Base-by-base conservation (phyloP, 2,113 vertebrate species). In the Onychostoma macrolepis region DNA sequence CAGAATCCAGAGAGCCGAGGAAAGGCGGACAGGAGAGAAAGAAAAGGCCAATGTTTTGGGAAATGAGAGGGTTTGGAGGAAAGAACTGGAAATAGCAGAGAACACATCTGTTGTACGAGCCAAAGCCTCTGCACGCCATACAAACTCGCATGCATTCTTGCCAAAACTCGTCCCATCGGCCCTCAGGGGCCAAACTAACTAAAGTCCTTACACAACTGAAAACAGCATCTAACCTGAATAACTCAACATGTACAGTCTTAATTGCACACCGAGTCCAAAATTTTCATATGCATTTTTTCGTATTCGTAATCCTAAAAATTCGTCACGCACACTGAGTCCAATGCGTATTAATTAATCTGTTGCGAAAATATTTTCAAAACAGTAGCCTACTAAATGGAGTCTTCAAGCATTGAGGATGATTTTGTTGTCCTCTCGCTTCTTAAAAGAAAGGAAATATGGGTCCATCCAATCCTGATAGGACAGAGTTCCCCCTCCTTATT, bases 11-110 rank as follows among this genome's bases (percentile, higher is more conserved):
- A 74, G 63, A 61, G 38, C 45, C 1, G n/a, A 45, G 30, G 36
- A 89, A 38, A 48, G 43, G 48, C 11, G n/a, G 61, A 67, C 56
- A 75, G 72, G 26, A 76, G 79, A 76, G 48, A 69, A 45, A 61
- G 3, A 78, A 87, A 87, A 88, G 90, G 85, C 89, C 90, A 90
- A 89, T 93, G 93, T 94, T 95, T 93, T 91, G 92, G 93, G 93
- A 94, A 95, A 94, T 94, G 91, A 95, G 91, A 93, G 92, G 91
- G 89, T 91, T 74, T 88, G 88, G 38, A 71, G 86, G 88, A 58
- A 92, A 90, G 88, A 92, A 90, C 92, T 92, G 91, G 87, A 94
- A 94, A 94, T 94, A 94, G 92, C 88, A 90, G 88, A 90, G 87
- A 77, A 85, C 85, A 91, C 89, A 76, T 92, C 92, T 94, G 93